phyloP scores from a whole-genome alignment of 37 sponge, comb jelly and placozoan species.

The Beroe ovata region DNA sequence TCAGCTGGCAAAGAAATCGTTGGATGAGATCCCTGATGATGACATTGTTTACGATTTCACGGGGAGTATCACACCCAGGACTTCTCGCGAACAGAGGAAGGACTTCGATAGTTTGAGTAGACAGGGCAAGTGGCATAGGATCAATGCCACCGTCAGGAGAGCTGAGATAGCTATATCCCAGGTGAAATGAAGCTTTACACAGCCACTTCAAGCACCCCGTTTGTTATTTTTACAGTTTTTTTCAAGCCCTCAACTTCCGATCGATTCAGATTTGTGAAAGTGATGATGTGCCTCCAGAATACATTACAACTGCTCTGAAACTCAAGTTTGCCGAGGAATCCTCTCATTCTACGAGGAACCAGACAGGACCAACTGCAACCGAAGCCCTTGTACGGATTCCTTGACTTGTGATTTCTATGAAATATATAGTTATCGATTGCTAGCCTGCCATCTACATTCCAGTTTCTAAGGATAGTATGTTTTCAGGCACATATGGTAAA shows the following conservation, averaged over 20 bases:
- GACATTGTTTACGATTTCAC: not conserved
- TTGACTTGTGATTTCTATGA: too few species aligned
- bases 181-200: not conserved
- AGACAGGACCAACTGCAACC: not conserved
- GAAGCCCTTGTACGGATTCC: not conserved
- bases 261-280: not conserved
- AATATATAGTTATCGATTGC: too few species aligned
- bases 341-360: not conserved
- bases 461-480: too few species aligned
- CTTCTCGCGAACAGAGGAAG: not conserved
- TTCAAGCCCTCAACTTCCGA: not conserved
- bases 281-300: not conserved
- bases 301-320: not conserved
- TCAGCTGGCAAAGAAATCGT: not conserved
- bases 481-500: slow-evolving; percentile 25
- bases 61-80: not conserved
- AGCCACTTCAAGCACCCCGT: not conserved
- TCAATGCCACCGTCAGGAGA: not conserved
- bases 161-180: not conserved
- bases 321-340: too few species aligned
- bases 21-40: not conserved
- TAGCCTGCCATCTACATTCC: too few species aligned
- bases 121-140: not conserved
- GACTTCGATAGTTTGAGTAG: not conserved
- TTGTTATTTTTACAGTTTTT: not conserved